These are phyloP conservation scores for Tetranychus truncatus DNA, from an alignment of 2,888 invertebrate species.

Conservation along the genomic window DNA sequence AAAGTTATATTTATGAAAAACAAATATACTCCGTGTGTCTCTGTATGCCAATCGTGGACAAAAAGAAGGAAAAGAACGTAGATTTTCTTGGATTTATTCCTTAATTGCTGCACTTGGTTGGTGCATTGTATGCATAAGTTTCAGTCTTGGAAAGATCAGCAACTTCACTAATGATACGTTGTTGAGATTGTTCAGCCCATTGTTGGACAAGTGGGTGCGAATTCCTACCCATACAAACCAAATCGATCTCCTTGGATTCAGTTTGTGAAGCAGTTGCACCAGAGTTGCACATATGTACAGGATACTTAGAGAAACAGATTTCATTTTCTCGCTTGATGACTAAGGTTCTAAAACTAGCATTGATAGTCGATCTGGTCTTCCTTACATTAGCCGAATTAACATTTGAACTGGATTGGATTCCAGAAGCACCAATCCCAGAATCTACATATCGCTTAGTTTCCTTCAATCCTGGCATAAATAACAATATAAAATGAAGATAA, in stretches of 20 bases:
- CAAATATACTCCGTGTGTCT: no score
- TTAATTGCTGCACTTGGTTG: not conserved
- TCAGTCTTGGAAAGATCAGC: not conserved
- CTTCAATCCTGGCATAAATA: no score
- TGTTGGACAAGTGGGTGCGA: not conserved
- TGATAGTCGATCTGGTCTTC: no score
- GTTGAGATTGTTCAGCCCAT: not conserved
- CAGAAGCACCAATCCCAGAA: no score
- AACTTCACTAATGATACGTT: not conserved
- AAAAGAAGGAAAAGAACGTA: no score
- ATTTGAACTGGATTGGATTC: no score
- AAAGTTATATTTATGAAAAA: no score
- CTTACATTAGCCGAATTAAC: no score
- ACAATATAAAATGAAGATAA: no score
- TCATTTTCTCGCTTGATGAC: not conserved
- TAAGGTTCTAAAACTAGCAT: not conserved
- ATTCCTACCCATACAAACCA: not conserved
- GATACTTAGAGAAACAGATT: not conserved
- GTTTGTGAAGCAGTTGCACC: not conserved
- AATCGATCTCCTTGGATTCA: constrained; percentile 10
- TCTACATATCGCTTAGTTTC: no score
- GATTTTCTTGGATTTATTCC: no score
- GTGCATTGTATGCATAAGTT: not conserved
- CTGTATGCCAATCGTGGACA: no score
- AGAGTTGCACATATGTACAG: not conserved